Base-by-base conservation (phyloP, 2,797 vertebrate genomes). In the Acanthopagrus latus region DNA sequence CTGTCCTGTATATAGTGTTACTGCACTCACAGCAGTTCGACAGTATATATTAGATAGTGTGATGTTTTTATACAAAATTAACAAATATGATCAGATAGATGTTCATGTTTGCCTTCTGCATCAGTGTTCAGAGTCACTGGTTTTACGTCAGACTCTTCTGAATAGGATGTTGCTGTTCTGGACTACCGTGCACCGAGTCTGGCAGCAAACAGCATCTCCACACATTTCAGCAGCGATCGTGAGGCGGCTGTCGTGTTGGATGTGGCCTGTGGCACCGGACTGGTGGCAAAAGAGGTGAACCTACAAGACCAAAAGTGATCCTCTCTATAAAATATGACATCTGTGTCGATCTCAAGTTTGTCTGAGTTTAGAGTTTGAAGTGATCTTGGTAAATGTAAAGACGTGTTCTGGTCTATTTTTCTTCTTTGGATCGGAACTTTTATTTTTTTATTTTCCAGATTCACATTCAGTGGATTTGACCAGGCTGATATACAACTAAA, bases 251-350 rank as follows among this genome's bases (percentile, higher is more conserved):
- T 92, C 38, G 93, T 99, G 71, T 89, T 99, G 79, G 97, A 99
- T 33, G 95, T 98, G 76, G 97, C 96, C 18, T 98, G 97, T 88
- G 97, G 97, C n/a, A 98, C 97, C 2, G 97, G 97, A 69, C 90
- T 97, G 2, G 96, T 96, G 63, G 95, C 95, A 65, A 87, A 88
- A 27, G 92, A 96, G 95, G 97, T 97, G 64, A 47, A 72, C 20
- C 59, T 25, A 48, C 10, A 38, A 13, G 33, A 33, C 33, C 33
- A 33, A 29, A 29, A 29, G 29, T 29, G 29, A 29, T 29, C 29
- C 29, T 29, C 5, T 29, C 29, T 29, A 29, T 29, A 29, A 29
- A 29, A 33, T 33, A 7, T 33, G 33, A 58, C 13, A 7, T 33
- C 33, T 33, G 33, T 33, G 29, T 29, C 29, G 6, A 33, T 33